Evolutionary conservation across 2,113 vertebrate species (phyloP), one percentile per base, ranked within the genome.

Genomic region (Dinomys branickii): DNA sequence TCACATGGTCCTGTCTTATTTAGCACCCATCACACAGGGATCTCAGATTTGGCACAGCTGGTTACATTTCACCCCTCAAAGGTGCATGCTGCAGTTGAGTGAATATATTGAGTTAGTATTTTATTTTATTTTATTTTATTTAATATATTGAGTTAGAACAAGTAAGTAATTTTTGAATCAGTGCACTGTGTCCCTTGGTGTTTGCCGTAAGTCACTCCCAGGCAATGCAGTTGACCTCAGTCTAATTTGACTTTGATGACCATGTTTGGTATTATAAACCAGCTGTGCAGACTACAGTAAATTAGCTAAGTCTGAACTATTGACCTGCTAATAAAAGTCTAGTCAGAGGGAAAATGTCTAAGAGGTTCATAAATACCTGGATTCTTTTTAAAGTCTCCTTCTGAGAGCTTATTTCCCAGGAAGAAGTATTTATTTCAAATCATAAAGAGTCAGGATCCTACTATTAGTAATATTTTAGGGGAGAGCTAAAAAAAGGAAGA

Each of bases 231-330:
- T 82, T 89, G 71, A n/a, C 38, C 88, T 63, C 88, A n/a, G 38
- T 92, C 12, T 88, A 84, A 94, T 83, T 91, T 86, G 65, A 88
- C 54, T 44, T 73, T 80, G 41, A 86, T 89, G 22, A 24, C 58
- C 28, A 59, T 50, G 7, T 85, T 88, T 59, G 38, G 52, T 58
- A 77, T 88, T 85, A 85, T 80, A 88, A 95, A 19, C 6, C 80
- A 54, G 63, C 50, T 88, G n/a, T 82, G 92, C 22, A 90, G 58
- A 88, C 78, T 71, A 85, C 0, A 95, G 67, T 54, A 65, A 85
- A 89, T 96, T 94, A 88, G 59, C 44, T 82, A 82, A 91, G 47
- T 52, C 20, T 92, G 69, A 96, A 90, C 81, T 92, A 50, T 33
- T 78, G 35, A 75, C 89, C 61, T 54, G 44, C 82, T 78, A 67